Evolutionary conservation across 2,797 vertebrate species (phyloP).

Genomic region (Arctocebus calabarensis): DNA sequence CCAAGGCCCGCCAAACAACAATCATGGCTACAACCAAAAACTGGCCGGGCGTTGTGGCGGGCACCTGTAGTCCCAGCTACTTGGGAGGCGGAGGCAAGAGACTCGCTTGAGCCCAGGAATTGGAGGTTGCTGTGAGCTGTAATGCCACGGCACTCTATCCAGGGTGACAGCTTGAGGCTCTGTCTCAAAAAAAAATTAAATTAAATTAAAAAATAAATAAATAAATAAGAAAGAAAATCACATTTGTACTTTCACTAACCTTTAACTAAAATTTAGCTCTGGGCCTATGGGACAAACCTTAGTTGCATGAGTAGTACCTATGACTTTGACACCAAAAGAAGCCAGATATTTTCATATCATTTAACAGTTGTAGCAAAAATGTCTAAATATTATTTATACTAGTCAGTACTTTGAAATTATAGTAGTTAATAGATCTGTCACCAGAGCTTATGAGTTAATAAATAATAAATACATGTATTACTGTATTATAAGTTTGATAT

Average conservation of each 20-base stretch:
- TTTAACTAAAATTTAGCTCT: background rate
- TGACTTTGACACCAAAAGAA: constrained; percentile 26
- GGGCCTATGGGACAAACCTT: background rate
- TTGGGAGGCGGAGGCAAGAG: no score
- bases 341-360: constrained; percentile 51
- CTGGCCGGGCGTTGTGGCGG: no score
- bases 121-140: no score
- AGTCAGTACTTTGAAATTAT: constrained; percentile 27
- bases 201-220: no score
- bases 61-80: no score
- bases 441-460: constrained; percentile 17
- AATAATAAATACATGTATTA: constrained; percentile 30
- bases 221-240: background rate
- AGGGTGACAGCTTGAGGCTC: no score
- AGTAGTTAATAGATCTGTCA: constrained; percentile 33
- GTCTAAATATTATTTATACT: constrained; percentile 56
- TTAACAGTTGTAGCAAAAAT: background rate
- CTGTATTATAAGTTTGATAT: background rate
- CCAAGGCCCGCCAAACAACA: no score
- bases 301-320: background rate
- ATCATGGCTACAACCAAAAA: no score
- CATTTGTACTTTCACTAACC: background rate
- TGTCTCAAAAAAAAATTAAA: no score
- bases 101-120: no score
- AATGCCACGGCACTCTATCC: no score